phyloP scores from a whole-genome alignment of 2,797 vertebrate genomes.

The Nannoperca australis region DNA sequence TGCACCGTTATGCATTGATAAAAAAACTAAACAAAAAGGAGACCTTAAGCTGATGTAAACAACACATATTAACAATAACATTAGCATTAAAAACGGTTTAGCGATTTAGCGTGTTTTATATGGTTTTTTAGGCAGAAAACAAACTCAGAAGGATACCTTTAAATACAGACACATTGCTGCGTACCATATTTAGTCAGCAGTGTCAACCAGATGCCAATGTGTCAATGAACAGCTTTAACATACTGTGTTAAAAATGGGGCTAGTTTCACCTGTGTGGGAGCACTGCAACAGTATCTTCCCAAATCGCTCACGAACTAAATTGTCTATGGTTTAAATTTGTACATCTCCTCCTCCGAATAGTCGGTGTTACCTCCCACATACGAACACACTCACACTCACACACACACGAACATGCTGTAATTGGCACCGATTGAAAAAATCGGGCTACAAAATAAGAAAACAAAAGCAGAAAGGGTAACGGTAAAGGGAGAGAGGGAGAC shows the following conservation, averaged over 20 bases:
- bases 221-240: constrained; percentile 3
- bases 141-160: background rate
- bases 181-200: background rate
- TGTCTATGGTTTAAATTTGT: constrained; percentile 31
- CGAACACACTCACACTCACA: constrained; percentile 3
- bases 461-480: background rate
- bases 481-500: background rate
- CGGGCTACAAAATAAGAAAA: background rate
- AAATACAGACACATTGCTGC: background rate
- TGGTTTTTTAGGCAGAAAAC: background rate
- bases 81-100: background rate
- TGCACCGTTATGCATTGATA: background rate
- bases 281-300: background rate
- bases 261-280: constrained; percentile 18
- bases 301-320: constrained; percentile 19
- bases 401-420: constrained; percentile 21
- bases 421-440: constrained; percentile 40
- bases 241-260: constrained; percentile 6
- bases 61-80: background rate
- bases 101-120: background rate
- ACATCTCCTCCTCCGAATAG: constrained; percentile 2
- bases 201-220: constrained; percentile 11
- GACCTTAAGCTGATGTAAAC: background rate
- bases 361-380: constrained; percentile 6
- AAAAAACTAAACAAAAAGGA: background rate